Evolutionary conservation across 2,888 invertebrate species (phyloP).

Genomic region (Keiferia lycopersicella): DNA sequence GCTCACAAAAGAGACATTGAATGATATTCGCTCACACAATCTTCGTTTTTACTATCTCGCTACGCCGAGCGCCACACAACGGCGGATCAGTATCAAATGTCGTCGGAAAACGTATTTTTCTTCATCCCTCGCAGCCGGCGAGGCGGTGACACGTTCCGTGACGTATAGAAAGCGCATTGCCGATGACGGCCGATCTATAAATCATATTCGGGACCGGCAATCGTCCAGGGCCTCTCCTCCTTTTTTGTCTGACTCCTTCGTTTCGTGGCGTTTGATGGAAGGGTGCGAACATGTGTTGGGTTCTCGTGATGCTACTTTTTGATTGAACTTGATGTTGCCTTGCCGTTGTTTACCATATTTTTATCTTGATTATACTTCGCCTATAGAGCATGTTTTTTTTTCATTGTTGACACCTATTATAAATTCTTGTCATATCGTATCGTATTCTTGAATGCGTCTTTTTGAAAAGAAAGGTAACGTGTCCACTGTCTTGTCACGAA

Average conservation of each 20-base stretch:
- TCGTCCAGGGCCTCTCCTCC: conserved; percentile 68
- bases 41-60: conserved; percentile 9
- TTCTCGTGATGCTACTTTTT: conserved; percentile 29
- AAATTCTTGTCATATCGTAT: no score
- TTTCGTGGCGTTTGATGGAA: conserved; percentile 56
- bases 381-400: no score
- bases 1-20: neutral
- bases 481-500: no score
- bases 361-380: neutral
- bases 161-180: conserved; percentile 77
- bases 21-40: neutral
- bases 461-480: no score
- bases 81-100: conserved; percentile 20
- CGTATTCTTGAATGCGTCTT: no score
- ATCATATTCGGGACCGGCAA: conserved; percentile 74
- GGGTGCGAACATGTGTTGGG: conserved; percentile 65
- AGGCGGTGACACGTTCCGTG: conserved; percentile 60
- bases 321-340: conserved; percentile 37
- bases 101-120: conserved; percentile 48
- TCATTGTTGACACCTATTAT: no score
- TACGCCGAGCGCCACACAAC: conserved; percentile 3
- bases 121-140: conserved; percentile 47
- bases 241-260: conserved; percentile 76
- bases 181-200: conserved; percentile 77
- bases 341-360: neutral